Base-by-base conservation (phyloP, 2,888 invertebrate species). In the Diarsia rubi region DNA sequence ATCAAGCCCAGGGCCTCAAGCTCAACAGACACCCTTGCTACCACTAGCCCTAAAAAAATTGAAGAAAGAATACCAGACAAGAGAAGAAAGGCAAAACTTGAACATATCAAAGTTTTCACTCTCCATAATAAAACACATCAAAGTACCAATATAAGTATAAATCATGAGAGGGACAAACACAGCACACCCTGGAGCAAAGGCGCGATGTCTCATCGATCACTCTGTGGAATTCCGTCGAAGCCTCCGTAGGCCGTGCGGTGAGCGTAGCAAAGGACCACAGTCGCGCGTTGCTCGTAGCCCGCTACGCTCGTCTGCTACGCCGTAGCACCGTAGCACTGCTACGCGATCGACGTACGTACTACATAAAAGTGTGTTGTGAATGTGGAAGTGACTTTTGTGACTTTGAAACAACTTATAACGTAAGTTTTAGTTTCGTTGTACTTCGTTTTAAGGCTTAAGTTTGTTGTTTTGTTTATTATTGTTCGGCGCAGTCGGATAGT, bases 261-360 rank as follows among this genome's bases (percentile, higher is more conserved):
- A 75, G 59, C 78, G 80, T 82, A 82, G 79, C 62, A 60, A 16
- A 75, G 64, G 49, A 76, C 66, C 79, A 84, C 94, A 95, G 95
- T 95, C 92, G 92, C 86, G 90, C 87, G 88, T 87, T 86, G 90
- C 74, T 88, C 92, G 93, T 93, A 94, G 95, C 88, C 83, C 84
- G 91, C 92, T 93, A 92, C 95, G 91, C 92, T 87, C 93, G 94
- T 62, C 62, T 37, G 60, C 60, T 94, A 93, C 91, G 91, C 64
- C 88, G 88, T 89, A 80, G 77, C 91, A 57, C 79, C 88, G 87
- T 90, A 90, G 85, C 87, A 79, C 79, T 73, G 85, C 88, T 89
- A 90, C 89, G 87, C 63, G 65, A 69, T 73, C 65, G 63, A 69
- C 73, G 73, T 85, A 76, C 84, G 85, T 71, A 63, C 83, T 86